Evolutionary conservation across 2,113 vertebrate species (phyloP), one percentile per base, ranked within the genome.

Genomic region (Galeopterus variegatus): DNA sequence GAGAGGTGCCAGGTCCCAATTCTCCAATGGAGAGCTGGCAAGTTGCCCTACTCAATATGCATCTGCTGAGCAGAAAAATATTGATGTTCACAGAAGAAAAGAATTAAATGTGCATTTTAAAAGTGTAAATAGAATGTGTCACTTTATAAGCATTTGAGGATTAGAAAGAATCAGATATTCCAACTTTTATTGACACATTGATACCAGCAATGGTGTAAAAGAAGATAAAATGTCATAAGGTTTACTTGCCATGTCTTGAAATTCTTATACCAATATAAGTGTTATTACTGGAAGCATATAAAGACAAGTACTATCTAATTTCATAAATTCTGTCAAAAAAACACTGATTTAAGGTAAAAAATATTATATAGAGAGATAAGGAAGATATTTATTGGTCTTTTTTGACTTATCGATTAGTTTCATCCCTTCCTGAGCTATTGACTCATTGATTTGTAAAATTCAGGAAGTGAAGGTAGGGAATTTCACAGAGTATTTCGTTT

Each of bases 21-120:
- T n/a, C 58, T 58, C 93, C 64, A 79, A 67, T 95, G 70, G 96
- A 90, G 28, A 79, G 50, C 72, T 97, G 56, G n/a, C 82, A 93
- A 64, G 45, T 13, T 89, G 84, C 52, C 92, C 52, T 75, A 31
- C 41, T 97, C 91, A 97, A 84, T 94, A 96, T 94, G 60, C 9
- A 83, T 97, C 70, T 31, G 88, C 73, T 28, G n/a, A 87, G 36
- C 64, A 94, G 81, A 69, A 96, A 97, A 98, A 90, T 79, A 95
- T 92, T 70, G 81, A 94, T 94, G 62, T 62, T 54, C 70, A 86
- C 56, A 88, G 82, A 93, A 15, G 8, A 93, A 95, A 97, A 91
- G 18, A 96, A 89, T 23, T 52, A 70, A 89, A 92, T 93, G 67
- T 1, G 19, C 33, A 97, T 65, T 96, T 89, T 88, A 65, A 72